These are phyloP conservation scores for Machimus atricapillus DNA, from an alignment of 2,888 invertebrate species.

Conservation along the genomic window DNA sequence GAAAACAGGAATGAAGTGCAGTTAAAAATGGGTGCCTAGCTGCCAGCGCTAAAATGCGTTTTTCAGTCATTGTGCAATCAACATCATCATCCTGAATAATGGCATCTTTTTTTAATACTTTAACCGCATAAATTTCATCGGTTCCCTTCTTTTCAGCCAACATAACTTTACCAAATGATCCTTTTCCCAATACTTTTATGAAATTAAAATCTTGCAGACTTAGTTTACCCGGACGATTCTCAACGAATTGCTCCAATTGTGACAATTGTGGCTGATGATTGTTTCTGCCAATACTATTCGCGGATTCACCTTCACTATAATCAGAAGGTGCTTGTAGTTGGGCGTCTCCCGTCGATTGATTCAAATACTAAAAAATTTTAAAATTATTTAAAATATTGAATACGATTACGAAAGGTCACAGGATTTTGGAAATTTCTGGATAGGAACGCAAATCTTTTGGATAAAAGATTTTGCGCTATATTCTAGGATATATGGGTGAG, in stretches of 20 bases:
- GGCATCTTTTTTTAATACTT: conserved; percentile 95
- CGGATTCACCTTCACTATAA: conserved; percentile 54
- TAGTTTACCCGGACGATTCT: conserved; percentile 66
- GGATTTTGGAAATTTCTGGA: neutral
- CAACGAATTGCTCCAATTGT: conserved; percentile 55
- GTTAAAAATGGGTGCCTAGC: conserved; percentile 98
- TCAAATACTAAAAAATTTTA: conserved; percentile 56
- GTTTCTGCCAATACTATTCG: conserved; percentile 48
- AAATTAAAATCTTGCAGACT: conserved; percentile 91
- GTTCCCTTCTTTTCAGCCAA: conserved; percentile 91
- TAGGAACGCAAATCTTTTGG: neutral
- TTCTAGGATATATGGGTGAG: neutral
- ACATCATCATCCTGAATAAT: conserved; percentile 99
- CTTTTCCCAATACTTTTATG: conserved; percentile 98
- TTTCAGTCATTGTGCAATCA: conserved; percentile 99
- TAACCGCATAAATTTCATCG: conserved; percentile 88
- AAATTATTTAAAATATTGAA: neutral
- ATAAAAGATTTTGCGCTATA: neutral
- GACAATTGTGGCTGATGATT: conserved; percentile 50
- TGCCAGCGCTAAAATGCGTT: conserved; percentile 94
- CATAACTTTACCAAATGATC: conserved; percentile 99
- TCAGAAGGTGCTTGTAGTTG: conserved; percentile 59
- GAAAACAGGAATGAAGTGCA: conserved; percentile 96
- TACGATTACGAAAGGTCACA: neutral
- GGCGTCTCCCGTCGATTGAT: conserved; percentile 63